phyloP scores from a whole-genome alignment of 2,113 vertebrate genomes.

The Cichladusa arquata region DNA sequence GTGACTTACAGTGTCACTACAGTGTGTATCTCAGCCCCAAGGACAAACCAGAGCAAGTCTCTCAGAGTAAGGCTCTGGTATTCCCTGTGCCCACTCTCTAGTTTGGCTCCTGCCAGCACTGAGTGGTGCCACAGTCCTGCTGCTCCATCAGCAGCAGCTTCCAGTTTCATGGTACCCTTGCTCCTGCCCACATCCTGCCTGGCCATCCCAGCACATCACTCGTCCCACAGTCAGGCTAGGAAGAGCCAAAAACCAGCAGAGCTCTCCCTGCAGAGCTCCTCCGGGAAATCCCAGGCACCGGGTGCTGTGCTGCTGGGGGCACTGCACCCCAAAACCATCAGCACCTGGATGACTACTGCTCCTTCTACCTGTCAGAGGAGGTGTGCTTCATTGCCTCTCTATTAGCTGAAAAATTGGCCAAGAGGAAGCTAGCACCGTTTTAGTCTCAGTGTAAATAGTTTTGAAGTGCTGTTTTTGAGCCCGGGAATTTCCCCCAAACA shows the following conservation, averaged over 20 bases:
- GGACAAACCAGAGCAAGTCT: background rate
- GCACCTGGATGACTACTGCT: rapidly evolving
- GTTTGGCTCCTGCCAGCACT: background rate
- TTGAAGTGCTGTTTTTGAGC: background rate
- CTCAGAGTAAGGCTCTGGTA: background rate
- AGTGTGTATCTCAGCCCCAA: rapidly evolving
- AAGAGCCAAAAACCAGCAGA: background rate
- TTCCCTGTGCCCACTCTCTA: background rate
- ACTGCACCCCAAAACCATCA: rapidly evolving
- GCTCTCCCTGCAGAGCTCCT: background rate
- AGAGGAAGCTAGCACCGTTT: background rate
- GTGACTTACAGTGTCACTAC: too few relatives aligned
- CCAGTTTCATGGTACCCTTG: background rate
- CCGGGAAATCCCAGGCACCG: rapidly evolving
- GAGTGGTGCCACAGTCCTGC: background rate
- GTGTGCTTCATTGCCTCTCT: background rate
- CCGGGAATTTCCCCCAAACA: background rate
- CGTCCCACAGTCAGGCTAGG: rapidly evolving
- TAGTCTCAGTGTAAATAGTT: background rate
- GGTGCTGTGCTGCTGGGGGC: background rate
- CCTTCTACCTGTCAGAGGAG: background rate
- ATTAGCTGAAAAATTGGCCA: background rate
- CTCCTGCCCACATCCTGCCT: background rate
- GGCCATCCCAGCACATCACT: background rate
- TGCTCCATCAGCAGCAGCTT: background rate